Percentiles rank a stretch among this genome's conserved stretches.
Conservation (phyloP, 2,113 vertebrate genomes). For the Euleptes europaea region DNA sequence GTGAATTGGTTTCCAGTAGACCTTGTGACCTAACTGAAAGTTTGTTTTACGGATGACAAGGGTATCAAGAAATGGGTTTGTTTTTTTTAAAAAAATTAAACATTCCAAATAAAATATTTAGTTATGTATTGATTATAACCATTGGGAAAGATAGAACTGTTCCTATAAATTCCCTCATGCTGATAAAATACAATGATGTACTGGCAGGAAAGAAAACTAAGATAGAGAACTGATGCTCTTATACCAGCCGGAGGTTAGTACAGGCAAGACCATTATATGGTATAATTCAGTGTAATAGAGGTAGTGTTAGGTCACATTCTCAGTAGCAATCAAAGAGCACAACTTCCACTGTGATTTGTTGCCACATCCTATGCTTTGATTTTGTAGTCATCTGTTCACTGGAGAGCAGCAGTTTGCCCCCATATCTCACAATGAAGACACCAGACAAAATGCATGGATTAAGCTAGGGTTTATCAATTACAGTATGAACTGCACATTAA, state of each 20-base stretch:
- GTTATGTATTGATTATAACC: background rate
- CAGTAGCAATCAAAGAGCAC: background rate
- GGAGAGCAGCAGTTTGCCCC: background rate
- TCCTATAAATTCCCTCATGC: background rate
- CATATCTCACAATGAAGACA: no score
- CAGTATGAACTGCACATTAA: no score
- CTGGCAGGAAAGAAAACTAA: background rate
- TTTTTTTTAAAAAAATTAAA: no score
- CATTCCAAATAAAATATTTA: constrained; percentile 8
- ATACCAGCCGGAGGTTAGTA: background rate
- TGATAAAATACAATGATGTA: background rate
- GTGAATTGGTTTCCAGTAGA: no score
- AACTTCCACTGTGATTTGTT: background rate
- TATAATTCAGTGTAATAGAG: background rate
- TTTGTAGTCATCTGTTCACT: background rate
- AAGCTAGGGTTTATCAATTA: no score
- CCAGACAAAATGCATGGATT: no score
- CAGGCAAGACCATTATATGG: background rate
- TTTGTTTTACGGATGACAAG: no score
- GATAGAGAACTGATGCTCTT: background rate
- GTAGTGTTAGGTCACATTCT: background rate
- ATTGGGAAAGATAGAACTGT: background rate
- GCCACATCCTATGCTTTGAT: background rate
- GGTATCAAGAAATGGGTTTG: no score
- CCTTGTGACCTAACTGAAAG: no score